These are phyloP conservation scores for Malurus melanocephalus DNA, from an alignment of 2,113 vertebrate genomes.

Conservation along the genomic window DNA sequence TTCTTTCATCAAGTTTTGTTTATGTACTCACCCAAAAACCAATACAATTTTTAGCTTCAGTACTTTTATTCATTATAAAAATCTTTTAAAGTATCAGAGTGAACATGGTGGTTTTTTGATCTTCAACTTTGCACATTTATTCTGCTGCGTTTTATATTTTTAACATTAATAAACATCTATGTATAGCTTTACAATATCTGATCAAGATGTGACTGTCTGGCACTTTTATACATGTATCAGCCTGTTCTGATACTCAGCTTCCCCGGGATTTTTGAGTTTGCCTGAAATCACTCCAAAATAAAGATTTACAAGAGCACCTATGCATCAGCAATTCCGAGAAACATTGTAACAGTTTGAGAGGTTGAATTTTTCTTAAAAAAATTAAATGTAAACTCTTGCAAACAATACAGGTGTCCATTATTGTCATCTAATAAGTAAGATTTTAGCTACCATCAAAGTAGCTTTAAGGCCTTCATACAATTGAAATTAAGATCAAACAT, in stretches of 20 bases:
- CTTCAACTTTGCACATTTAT: constrained; percentile 66
- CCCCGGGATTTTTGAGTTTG: constrained; percentile 27
- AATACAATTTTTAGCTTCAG: constrained; percentile 61
- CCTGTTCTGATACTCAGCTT: constrained; percentile 42
- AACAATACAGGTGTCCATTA: constrained; percentile 58
- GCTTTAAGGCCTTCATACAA: constrained; percentile 81
- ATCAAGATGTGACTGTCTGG: constrained; percentile 67
- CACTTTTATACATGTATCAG: constrained; percentile 65
- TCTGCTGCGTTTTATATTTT: constrained; percentile 68
- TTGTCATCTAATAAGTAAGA: constrained; percentile 73
- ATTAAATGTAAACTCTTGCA: constrained; percentile 67
- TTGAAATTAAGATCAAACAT: constrained; percentile 68
- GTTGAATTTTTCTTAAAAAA: constrained; percentile 60
- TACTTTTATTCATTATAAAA: constrained; percentile 75
- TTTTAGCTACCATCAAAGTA: constrained; percentile 70
- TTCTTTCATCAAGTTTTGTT: not conserved
- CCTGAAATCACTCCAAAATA: constrained; percentile 42
- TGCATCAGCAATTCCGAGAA: constrained; percentile 39
- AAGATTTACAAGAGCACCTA: constrained; percentile 64
- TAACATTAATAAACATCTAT: constrained; percentile 71
- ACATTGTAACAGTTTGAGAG: constrained; percentile 42
- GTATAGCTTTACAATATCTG: constrained; percentile 75
- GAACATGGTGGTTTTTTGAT: constrained; percentile 59
- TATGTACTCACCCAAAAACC: constrained; percentile 55
- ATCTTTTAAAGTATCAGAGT: constrained; percentile 65